These are phyloP conservation scores for Drosophila picticornis DNA, from an alignment of 2,888 invertebrate genomes.

Conservation along the genomic window DNA sequence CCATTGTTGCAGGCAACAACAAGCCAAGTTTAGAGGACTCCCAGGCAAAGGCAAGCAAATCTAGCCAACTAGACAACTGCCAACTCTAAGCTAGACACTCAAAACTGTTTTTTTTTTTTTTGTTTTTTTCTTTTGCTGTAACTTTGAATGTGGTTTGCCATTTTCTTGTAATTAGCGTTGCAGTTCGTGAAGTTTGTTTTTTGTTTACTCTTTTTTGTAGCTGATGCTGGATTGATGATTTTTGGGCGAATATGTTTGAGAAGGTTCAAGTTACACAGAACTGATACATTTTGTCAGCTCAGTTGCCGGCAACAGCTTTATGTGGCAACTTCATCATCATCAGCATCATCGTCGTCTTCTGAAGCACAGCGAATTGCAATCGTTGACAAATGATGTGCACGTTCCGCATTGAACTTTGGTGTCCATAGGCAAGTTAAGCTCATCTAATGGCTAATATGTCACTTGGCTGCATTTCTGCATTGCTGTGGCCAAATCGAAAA, in stretches of 20 bases:
- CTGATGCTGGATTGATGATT: constrained; percentile 39
- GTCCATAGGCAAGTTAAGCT: not conserved
- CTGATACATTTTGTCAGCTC: constrained; percentile 12
- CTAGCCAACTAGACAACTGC: constrained; percentile 50
- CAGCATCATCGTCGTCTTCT: constrained; percentile 9
- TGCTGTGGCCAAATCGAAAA: constrained; percentile 68
- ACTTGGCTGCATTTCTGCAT: constrained; percentile 69
- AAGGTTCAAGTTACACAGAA: constrained; percentile 2
- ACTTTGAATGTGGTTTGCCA: constrained; percentile 40
- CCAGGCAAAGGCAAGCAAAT: constrained; percentile 34
- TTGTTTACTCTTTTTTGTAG: not conserved
- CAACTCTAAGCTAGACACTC: constrained; percentile 54
- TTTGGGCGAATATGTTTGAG: constrained; percentile 11
- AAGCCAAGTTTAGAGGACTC: constrained; percentile 24
- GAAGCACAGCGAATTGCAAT: constrained; percentile 66
- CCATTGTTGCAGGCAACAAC: constrained; percentile 61
- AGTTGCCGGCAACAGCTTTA: constrained; percentile 1
- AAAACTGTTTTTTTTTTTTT: constrained; percentile 34
- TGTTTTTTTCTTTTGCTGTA: constrained; percentile 17
- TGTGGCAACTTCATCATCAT: constrained; percentile 23
- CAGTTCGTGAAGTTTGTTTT: constrained; percentile 70
- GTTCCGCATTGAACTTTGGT: constrained; percentile 13
- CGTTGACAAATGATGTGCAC: constrained; percentile 72
- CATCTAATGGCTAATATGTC: constrained; percentile 68
- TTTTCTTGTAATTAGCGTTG: constrained; percentile 76